Conservation (phyloP, 2,797 vertebrate genomes). For the Eulemur albifrons region DNA sequence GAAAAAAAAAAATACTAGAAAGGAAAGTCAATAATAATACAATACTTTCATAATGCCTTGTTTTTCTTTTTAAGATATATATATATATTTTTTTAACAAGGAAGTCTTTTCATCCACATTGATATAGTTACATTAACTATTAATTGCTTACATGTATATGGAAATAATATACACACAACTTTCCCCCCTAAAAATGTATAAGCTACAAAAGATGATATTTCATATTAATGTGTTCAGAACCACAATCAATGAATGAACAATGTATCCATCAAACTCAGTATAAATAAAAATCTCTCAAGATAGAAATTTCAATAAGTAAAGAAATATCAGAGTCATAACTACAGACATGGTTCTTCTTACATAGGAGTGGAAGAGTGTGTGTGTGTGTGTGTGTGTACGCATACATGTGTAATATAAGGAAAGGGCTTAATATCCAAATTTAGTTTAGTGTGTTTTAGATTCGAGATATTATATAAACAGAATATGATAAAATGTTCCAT, state of each 20-base stretch:
- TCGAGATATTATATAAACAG: neutral
- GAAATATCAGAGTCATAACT: neutral
- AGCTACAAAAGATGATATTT: neutral
- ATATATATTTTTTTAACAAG: neutral
- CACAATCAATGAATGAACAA: neutral
- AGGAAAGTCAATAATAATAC: neutral
- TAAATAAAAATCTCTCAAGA: neutral
- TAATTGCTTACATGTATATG: neutral
- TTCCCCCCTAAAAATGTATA: neutral
- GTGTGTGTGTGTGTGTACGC: rapidly evolving
- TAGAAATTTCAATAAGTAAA: neutral
- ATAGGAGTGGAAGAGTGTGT: too few relatives aligned
- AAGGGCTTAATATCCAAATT: neutral
- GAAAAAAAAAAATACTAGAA: neutral
- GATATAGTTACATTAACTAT: neutral
- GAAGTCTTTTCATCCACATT: neutral
- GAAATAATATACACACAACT: neutral
- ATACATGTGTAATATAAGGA: neutral
- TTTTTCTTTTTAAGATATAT: neutral
- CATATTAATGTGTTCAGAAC: neutral
- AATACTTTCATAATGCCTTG: neutral
- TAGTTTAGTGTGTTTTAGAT: neutral
- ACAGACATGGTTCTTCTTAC: neutral
- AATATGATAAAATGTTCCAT: neutral
- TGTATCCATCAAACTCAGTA: neutral